These are phyloP conservation scores for Dipodomys spectabilis DNA, from an alignment of 2,113 vertebrate species.

Conservation along the genomic window DNA sequence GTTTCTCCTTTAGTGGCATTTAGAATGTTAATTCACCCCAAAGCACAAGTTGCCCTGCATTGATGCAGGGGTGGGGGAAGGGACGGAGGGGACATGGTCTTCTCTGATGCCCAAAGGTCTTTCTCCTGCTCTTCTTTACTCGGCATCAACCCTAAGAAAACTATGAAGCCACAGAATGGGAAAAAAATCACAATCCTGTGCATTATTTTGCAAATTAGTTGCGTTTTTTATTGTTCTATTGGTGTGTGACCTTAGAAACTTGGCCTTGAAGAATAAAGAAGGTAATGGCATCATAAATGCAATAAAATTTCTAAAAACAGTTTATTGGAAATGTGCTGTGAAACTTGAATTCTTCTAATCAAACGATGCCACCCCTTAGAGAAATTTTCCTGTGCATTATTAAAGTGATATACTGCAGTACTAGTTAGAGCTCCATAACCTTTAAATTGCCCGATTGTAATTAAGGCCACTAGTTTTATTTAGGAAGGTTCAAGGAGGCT, in stretches of 20 bases:
- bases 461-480: conserved; percentile 84
- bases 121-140: not conserved
- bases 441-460: conserved; percentile 82
- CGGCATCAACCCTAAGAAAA: not conserved
- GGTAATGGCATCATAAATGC: conserved; percentile 60
- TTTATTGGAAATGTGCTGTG: conserved; percentile 79
- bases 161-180: not conserved
- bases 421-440: conserved; percentile 82
- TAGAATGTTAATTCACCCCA: conserved; percentile 46
- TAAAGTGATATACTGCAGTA: conserved; percentile 81
- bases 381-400: conserved; percentile 77
- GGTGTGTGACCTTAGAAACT: conserved; percentile 75
- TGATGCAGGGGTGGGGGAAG: no score
- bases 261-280: conserved; percentile 68
- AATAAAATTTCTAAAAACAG: conserved; percentile 77
- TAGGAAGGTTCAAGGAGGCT: conserved; percentile 83
- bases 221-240: conserved; percentile 69
- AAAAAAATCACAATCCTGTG: conserved; percentile 26
- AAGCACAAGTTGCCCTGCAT: conserved; percentile 1
- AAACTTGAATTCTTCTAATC: conserved; percentile 81
- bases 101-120: not conserved
- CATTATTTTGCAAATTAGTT: conserved; percentile 69
- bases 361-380: conserved; percentile 80
- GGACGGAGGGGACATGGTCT: no score
- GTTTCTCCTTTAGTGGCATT: conserved; percentile 47